phyloP scores from a whole-genome alignment of 2,888 invertebrate species.

The Trichopoda pennipes region DNA sequence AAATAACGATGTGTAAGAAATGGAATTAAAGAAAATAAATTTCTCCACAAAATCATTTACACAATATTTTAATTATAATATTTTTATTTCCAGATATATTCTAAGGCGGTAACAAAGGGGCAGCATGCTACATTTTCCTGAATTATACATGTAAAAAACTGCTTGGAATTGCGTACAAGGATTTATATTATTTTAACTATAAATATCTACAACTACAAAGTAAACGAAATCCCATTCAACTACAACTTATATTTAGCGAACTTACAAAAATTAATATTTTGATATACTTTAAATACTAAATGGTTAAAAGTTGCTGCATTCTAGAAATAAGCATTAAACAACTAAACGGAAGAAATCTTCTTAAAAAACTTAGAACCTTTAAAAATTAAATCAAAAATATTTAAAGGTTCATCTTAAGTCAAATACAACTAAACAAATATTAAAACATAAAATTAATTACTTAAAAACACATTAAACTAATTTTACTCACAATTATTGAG shows the following conservation, averaged over 20 bases:
- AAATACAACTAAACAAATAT: not conserved
- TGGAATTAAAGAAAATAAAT: no score
- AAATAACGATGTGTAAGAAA: no score
- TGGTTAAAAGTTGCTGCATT: constrained; percentile 57
- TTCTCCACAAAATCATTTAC: no score
- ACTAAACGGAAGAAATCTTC: not conserved
- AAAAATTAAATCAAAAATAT: not conserved
- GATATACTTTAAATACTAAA: constrained; percentile 44
- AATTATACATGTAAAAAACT: constrained; percentile 18
- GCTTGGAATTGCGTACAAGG: constrained; percentile 59
- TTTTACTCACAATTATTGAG: not conserved
- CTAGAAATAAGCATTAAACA: constrained; percentile 24
- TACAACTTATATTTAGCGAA: constrained; percentile 11
- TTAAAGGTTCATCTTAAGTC: constrained; percentile 26
- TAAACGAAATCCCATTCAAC: not conserved
- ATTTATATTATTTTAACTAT: constrained; percentile 43
- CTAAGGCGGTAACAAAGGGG: constrained; percentile 5
- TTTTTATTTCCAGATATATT: constrained; percentile 18
- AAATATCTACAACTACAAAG: constrained; percentile 12
- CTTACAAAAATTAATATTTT: constrained; percentile 16
- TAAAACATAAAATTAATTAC: not conserved
- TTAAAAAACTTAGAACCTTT: not conserved
- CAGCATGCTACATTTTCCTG: constrained; percentile 7
- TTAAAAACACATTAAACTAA: not conserved
- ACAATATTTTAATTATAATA: not conserved